A percentile compares a stretch with the other conserved stretches of the same genome.
Conservation (phyloP, 2,113 vertebrate genomes). For the Barbus barbus region DNA sequence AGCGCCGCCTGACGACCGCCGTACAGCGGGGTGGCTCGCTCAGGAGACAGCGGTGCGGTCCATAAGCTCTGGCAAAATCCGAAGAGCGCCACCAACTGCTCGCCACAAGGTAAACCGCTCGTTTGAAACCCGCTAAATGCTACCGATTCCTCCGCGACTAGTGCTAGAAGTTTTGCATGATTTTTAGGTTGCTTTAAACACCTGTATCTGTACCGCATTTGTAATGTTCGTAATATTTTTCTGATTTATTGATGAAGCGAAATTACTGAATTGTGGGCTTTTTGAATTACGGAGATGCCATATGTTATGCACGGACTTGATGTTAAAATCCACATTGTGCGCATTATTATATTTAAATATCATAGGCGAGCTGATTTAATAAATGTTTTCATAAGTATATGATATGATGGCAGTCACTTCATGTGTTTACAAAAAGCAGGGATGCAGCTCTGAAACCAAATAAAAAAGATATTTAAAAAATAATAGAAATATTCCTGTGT, state of each 20-base stretch:
- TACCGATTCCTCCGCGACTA: background rate
- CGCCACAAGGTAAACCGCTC: conserved; percentile 69
- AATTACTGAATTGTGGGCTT: background rate
- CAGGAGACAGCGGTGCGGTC: conserved; percentile 73
- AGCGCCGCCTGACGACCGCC: conserved; percentile 85
- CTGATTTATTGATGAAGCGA: background rate
- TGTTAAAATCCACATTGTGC: background rate
- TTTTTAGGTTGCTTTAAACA: background rate
- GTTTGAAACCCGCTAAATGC: background rate
- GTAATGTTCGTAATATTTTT: no score
- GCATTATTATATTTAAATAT: no score
- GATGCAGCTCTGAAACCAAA: no score
- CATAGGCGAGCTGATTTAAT: background rate
- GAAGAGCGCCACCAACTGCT: conserved; percentile 80
- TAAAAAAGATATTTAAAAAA: no score
- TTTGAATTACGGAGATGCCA: no score
- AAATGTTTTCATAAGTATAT: background rate
- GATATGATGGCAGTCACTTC: no score
- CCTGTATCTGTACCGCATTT: background rate
- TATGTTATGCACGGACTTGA: background rate
- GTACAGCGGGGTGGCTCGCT: conserved; percentile 63
- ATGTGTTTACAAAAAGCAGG: no score
- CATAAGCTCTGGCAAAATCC: conserved; percentile 63
- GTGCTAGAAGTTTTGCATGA: background rate
- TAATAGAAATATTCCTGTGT: no score